Conservation (phyloP, 2,888 invertebrate genomes). For the Leptothorax acervorum region DNA sequence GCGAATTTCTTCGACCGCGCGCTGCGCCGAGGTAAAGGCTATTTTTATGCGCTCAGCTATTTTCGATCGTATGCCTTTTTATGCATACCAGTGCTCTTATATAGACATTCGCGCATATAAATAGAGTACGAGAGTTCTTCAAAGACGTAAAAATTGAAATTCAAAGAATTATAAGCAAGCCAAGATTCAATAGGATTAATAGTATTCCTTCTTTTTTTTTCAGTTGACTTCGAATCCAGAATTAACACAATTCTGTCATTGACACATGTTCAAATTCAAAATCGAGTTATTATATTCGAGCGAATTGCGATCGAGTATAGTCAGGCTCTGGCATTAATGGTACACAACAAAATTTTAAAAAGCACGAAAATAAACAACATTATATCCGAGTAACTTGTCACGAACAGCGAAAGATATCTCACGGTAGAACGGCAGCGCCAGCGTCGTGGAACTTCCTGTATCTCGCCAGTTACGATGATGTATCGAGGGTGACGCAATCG, state of each 20-base stretch:
- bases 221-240: not conserved
- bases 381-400: not conserved
- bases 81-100: not conserved
- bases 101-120: not conserved
- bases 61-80: not conserved
- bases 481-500: conserved; percentile 38
- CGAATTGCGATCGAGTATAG: not conserved
- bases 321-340: not conserved
- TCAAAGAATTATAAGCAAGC: not conserved
- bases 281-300: not conserved
- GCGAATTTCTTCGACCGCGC: conserved; percentile 17
- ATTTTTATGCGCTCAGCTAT: conserved; percentile 37
- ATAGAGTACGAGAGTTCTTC: not conserved
- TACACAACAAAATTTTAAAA: not conserved
- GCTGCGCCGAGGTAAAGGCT: not conserved
- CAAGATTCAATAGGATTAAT: not conserved
- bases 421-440: not conserved
- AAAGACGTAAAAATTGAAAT: not conserved
- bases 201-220: not conserved
- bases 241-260: not conserved
- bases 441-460: conserved; percentile 15
- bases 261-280: not conserved
- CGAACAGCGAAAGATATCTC: not conserved
- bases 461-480: conserved; percentile 31
- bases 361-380: not conserved